Conservation (phyloP, 2,113 vertebrate genomes). For the Sitta europaea region DNA sequence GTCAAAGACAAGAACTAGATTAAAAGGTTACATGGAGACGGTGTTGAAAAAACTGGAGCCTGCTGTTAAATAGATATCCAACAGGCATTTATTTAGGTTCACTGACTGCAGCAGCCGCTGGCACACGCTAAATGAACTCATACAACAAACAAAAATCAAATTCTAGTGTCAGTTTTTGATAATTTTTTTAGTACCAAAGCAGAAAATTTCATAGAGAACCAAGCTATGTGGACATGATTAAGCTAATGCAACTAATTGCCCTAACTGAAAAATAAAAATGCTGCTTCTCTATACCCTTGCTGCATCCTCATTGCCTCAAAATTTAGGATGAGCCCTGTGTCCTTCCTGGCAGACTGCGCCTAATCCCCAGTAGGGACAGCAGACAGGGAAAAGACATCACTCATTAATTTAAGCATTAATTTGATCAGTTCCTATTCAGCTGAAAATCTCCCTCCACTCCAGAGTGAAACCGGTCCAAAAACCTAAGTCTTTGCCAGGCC, state of each 20-base stretch:
- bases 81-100: conserved; percentile 36
- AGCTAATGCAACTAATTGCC: conserved; percentile 3
- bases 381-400: background rate
- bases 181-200: background rate
- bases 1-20: conserved; percentile 51
- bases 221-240: background rate
- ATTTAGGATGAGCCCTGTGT: background rate
- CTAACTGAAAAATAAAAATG: background rate
- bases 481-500: background rate
- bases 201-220: conserved; percentile 3
- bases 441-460: background rate
- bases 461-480: background rate
- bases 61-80: conserved; percentile 48
- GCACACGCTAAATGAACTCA: conserved; percentile 23
- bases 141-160: background rate
- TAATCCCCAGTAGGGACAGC: background rate
- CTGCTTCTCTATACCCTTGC: background rate
- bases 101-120: background rate
- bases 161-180: conserved; percentile 2
- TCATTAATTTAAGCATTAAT: background rate
- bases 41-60: conserved; percentile 1
- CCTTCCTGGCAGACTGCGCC: background rate
- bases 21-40: background rate
- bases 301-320: background rate
- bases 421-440: background rate